Percentiles rank a stretch among this genome's conserved stretches.
These are phyloP conservation scores for Turdus rufiventris DNA, from an alignment of 2,113 vertebrate species.

Conservation along the genomic window DNA sequence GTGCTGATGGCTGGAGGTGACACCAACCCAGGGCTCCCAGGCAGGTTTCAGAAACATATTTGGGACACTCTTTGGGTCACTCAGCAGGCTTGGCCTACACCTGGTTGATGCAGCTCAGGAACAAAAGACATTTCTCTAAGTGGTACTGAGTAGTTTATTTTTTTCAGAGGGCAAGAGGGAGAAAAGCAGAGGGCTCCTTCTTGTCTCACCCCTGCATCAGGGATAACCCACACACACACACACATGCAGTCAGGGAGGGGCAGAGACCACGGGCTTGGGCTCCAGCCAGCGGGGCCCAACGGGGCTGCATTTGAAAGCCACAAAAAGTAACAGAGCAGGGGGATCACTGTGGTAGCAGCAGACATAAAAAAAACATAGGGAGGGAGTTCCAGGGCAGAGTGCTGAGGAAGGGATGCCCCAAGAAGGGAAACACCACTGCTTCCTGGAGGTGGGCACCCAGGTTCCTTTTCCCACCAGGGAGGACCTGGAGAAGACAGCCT, in stretches of 20 bases:
- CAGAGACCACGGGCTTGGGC: neutral
- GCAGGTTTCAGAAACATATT: neutral
- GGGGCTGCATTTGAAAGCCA: neutral
- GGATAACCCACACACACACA: neutral
- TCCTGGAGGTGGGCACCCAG: neutral
- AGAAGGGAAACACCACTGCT: neutral
- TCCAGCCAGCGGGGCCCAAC: neutral
- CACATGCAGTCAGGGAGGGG: neutral
- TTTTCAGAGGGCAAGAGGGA: neutral
- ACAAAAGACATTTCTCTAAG: neutral
- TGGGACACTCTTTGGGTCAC: neutral
- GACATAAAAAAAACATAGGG: neutral
- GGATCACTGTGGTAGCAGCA: neutral
- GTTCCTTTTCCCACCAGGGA: neutral
- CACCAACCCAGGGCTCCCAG: neutral
- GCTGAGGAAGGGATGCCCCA: neutral
- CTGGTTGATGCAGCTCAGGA: neutral
- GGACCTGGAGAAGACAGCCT: neutral
- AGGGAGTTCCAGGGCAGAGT: neutral
- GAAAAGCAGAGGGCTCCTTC: neutral
- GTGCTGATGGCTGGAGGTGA: neutral
- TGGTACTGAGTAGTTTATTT: slow-evolving; percentile 25
- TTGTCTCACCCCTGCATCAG: neutral
- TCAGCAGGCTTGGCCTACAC: neutral
- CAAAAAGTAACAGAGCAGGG: neutral